phyloP scores from a whole-genome alignment of 2,888 invertebrate species.

The Creontiades dilutus region DNA sequence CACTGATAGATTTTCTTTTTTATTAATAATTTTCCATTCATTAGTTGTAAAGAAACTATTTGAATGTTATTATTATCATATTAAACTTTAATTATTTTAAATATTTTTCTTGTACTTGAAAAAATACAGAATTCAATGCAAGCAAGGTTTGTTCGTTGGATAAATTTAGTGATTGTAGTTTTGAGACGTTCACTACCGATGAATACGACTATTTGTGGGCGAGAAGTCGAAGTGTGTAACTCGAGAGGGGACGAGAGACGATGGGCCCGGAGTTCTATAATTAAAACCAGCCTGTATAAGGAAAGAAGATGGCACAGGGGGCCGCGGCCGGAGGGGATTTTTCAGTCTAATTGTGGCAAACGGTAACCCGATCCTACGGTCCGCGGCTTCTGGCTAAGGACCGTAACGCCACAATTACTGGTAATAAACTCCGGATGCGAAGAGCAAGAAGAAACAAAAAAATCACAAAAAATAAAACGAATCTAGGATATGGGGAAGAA shows the following conservation, averaged over 20 bases:
- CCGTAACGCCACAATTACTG: conserved; percentile 58
- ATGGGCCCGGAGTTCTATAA: conserved; percentile 55
- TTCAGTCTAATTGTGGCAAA: conserved; percentile 58
- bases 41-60: no score
- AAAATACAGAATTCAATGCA: no score
- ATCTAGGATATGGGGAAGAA: not conserved
- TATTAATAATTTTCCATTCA: no score
- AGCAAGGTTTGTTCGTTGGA: no score
- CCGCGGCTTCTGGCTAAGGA: conserved; percentile 41
- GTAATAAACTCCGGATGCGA: conserved; percentile 50
- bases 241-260: conserved; percentile 14
- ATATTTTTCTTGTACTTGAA: no score
- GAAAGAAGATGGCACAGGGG: conserved; percentile 47
- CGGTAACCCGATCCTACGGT: conserved; percentile 59
- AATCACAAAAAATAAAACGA: not conserved
- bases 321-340: conserved; percentile 27
- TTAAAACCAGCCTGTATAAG: conserved; percentile 62
- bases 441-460: not conserved
- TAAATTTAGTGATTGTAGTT: no score
- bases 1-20: no score
- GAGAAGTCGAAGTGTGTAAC: conserved; percentile 1
- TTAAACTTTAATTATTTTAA: no score
- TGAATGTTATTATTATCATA: no score
- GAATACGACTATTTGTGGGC: not conserved
- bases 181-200: no score